phyloP scores from a whole-genome alignment of 1,140 invertebrate species.

The Heliconius congener region DNA sequence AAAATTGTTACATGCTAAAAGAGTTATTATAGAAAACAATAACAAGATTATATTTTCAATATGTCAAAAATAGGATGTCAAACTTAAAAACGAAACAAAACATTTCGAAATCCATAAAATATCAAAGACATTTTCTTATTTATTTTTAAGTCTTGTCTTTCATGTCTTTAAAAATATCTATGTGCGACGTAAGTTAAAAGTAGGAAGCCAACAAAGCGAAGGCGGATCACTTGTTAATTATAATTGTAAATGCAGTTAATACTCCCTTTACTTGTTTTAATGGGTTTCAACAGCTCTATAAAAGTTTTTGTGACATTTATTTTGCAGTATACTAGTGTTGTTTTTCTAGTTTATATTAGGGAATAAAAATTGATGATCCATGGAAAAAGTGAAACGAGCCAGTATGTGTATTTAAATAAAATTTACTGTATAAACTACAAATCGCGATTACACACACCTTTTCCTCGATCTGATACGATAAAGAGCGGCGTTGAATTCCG shows the following conservation, averaged over 20 bases:
- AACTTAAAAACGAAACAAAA: too few species aligned
- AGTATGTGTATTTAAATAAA: background rate
- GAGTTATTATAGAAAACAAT: too few species aligned
- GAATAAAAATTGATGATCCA: background rate
- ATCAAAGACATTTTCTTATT: too few species aligned
- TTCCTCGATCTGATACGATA: too few species aligned
- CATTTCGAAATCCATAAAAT: too few species aligned
- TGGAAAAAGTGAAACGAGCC: background rate
- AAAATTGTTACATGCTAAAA: too few species aligned
- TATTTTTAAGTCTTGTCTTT: too few species aligned
- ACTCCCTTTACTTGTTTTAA: background rate
- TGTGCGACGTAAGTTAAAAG: too few species aligned
- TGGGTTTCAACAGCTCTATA: background rate
- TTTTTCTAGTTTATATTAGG: background rate
- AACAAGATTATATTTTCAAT: too few species aligned
- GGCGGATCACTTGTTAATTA: background rate
- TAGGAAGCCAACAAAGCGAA: background rate
- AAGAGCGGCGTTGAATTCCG: background rate
- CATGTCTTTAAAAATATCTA: too few species aligned
- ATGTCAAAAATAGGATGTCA: too few species aligned
- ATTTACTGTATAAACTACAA: background rate
- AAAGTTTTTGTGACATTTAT: slow-evolving; percentile 2
- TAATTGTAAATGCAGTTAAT: background rate
- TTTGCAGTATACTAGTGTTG: background rate
- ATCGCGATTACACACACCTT: background rate